Conservation (phyloP, 2,797 vertebrate genomes). For the Falco columbarius region DNA sequence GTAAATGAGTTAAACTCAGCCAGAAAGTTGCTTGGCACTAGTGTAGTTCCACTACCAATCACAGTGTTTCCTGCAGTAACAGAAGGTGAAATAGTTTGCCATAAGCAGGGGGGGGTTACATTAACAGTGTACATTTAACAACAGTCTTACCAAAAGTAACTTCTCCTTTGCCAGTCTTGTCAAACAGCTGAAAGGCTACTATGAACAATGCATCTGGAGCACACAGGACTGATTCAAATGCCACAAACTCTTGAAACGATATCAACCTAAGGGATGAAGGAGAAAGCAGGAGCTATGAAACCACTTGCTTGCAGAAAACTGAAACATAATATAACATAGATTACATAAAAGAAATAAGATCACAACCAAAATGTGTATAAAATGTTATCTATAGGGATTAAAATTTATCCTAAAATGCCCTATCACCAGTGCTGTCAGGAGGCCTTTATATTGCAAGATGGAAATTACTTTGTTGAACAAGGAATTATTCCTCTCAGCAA, state of each 20-base stretch:
- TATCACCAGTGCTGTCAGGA: not conserved
- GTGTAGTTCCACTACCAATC: not conserved
- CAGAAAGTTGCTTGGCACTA: not conserved
- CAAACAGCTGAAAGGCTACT: slow-evolving; percentile 90
- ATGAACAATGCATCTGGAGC: slow-evolving; percentile 87
- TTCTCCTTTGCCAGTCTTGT: slow-evolving; percentile 87
- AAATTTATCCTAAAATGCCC: not conserved
- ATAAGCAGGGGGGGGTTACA: not conserved
- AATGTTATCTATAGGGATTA: not conserved
- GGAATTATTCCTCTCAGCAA: not conserved
- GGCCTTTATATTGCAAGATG: not conserved
- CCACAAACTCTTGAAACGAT: slow-evolving; percentile 89
- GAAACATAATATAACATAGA: not conserved
- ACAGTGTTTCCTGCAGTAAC: not conserved
- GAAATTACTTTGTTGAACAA: not conserved
- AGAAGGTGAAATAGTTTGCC: not conserved
- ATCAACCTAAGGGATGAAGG: slow-evolving; percentile 81
- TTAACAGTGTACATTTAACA: not conserved
- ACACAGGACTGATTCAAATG: slow-evolving; percentile 88
- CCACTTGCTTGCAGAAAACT: not conserved
- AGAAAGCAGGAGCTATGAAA: slow-evolving; percentile 46
- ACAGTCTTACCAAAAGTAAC: slow-evolving; percentile 85
- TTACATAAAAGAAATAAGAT: not conserved
- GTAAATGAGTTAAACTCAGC: not conserved
- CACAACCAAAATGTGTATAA: not conserved